phyloP scores from a whole-genome alignment of 2,888 invertebrate species.

The Tinea pellionella region DNA sequence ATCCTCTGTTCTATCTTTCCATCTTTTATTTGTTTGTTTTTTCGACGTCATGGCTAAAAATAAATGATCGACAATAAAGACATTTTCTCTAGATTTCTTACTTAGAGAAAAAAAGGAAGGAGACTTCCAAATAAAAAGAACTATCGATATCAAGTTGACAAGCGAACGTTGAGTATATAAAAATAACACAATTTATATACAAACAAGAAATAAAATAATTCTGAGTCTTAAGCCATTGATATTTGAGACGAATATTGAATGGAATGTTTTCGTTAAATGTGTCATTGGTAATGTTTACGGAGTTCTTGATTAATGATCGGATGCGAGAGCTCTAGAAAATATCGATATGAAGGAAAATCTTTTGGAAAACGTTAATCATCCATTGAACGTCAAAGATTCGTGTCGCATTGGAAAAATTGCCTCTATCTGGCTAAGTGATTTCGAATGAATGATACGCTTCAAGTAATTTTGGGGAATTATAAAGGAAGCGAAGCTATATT shows the following conservation, averaged over 20 bases:
- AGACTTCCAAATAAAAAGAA: slow-evolving; percentile 16
- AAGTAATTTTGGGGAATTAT: background rate
- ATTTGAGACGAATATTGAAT: background rate
- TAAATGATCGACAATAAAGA: slow-evolving; percentile 12
- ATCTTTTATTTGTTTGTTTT: background rate
- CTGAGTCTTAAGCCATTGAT: background rate
- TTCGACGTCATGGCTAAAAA: background rate
- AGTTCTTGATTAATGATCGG: slow-evolving; percentile 12
- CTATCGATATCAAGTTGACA: slow-evolving; percentile 20
- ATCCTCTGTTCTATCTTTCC: too few relatives aligned
- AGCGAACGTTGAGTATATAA: slow-evolving; percentile 8
- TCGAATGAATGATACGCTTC: background rate
- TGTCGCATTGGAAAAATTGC: slow-evolving; percentile 9
- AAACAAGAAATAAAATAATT: background rate
- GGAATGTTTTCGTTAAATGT: background rate
- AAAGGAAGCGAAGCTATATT: background rate
- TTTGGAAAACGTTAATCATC: slow-evolving; percentile 10
- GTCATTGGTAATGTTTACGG: background rate
- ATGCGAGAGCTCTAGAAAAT: background rate
- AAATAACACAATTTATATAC: background rate
- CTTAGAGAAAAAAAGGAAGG: background rate
- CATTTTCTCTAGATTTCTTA: slow-evolving; percentile 13
- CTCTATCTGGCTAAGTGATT: slow-evolving; percentile 7
- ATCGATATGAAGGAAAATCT: slow-evolving; percentile 12
- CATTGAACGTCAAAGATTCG: slow-evolving; percentile 8